Evolutionary conservation across 1,140 invertebrate genomes (phyloP).

Genomic region (Spodoptera frugiperda): DNA sequence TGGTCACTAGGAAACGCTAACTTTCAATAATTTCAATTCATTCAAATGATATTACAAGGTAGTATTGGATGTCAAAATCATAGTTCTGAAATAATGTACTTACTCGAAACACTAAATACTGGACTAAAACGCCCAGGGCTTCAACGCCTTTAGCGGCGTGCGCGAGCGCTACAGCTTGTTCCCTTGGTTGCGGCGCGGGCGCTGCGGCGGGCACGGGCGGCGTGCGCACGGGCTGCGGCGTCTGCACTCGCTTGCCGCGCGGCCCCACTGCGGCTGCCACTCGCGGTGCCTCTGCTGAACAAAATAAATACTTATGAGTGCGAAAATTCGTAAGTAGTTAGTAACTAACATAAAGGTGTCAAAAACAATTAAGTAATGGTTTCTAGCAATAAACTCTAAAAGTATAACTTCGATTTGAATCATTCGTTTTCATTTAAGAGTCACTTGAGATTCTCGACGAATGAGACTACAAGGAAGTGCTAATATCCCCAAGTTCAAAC

Average conservation of each 20-base stretch:
- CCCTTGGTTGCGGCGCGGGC: slow-evolving; percentile 58
- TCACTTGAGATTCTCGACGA: too few species aligned
- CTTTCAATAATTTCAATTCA: too few species aligned
- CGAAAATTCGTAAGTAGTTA: too few species aligned
- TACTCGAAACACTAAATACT: slow-evolving; percentile 91
- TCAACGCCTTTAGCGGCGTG: slow-evolving; percentile 87
- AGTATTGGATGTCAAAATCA: not conserved
- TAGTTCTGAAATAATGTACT: slow-evolving; percentile 61
- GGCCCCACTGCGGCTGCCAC: slow-evolving; percentile 75
- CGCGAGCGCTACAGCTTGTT: slow-evolving; percentile 70
- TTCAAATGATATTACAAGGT: too few species aligned
- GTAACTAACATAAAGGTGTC: not conserved
- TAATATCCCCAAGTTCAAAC: too few species aligned
- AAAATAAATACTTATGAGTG: not conserved
- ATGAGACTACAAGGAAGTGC: too few species aligned
- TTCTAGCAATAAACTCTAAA: too few species aligned
- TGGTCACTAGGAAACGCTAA: too few species aligned
- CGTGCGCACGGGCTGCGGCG: slow-evolving; percentile 67
- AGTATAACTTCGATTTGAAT: too few species aligned
- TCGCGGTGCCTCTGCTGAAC: slow-evolving; percentile 73
- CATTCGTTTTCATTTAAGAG: too few species aligned
- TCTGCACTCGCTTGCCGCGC: slow-evolving; percentile 77
- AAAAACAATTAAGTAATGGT: not conserved
- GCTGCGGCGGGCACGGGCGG: slow-evolving; percentile 59
- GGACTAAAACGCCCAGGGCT: slow-evolving; percentile 90